phyloP scores from a whole-genome alignment of 1,140 invertebrate genomes.

The Eurosta solidaginis region DNA sequence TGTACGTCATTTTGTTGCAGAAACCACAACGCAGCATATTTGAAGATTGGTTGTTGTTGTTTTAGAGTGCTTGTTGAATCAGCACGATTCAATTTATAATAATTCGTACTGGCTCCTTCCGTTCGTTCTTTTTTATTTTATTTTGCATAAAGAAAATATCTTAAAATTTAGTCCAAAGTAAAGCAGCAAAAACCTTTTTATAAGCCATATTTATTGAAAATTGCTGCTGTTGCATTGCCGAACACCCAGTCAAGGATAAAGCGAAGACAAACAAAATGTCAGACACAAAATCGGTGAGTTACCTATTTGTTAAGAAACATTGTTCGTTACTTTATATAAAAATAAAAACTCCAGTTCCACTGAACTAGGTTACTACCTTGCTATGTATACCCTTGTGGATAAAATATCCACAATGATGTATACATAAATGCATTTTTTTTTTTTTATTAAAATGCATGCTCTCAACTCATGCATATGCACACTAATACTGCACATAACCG shows the following conservation, averaged over 20 bases:
- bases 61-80: constrained; percentile 13
- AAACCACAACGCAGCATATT: neutral
- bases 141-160: neutral
- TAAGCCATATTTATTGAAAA: neutral
- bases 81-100: neutral
- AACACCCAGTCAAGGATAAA: neutral
- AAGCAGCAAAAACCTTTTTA: neutral
- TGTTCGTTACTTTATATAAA: neutral
- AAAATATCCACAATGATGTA: neutral
- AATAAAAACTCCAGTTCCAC: neutral
- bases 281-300: constrained; percentile 58
- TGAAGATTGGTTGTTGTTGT: constrained; percentile 19
- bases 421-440: too few species aligned
- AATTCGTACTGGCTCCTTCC: neutral
- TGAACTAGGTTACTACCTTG: neutral
- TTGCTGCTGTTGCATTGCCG: neutral
- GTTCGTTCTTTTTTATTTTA: neutral
- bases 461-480: neutral
- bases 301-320: neutral
- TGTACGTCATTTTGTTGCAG: neutral
- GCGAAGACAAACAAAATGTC: constrained; percentile 44
- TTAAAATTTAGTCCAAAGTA: neutral
- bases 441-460: neutral
- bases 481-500: constrained; percentile 15
- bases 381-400: neutral